Evolutionary conservation across 2,797 vertebrate genomes (phyloP).

Genomic region (Carapus acus): DNA sequence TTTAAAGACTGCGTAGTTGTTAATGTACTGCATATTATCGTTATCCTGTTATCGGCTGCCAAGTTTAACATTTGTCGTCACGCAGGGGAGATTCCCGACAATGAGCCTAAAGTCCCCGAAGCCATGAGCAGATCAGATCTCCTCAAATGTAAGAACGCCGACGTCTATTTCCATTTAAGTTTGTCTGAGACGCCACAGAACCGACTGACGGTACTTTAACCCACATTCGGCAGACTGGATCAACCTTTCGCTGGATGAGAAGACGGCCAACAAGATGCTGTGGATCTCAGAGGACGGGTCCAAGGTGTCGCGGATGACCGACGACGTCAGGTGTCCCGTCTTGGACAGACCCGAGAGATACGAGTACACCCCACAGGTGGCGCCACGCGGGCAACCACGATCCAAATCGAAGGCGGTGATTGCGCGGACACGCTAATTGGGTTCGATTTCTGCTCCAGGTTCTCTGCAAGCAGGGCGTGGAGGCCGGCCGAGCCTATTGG

Average conservation of each 20-base stretch:
- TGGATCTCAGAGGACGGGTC: slow-evolving; percentile 54
- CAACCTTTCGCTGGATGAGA: slow-evolving; percentile 56
- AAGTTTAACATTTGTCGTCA: slow-evolving; percentile 1
- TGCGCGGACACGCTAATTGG: background rate
- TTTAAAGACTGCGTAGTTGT: too few relatives aligned
- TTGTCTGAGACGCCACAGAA: too few relatives aligned
- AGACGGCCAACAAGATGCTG: slow-evolving; percentile 60
- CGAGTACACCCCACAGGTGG: slow-evolving; percentile 53
- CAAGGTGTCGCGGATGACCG: slow-evolving; percentile 57
- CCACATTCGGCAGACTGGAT: slow-evolving; percentile 41
- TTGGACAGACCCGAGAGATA: slow-evolving; percentile 60
- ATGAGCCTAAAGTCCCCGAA: slow-evolving; percentile 52
- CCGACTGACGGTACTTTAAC: background rate
- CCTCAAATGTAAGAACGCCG: slow-evolving; percentile 46
- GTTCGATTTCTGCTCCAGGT: slow-evolving; percentile 23
- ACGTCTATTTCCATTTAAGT: too few relatives aligned
- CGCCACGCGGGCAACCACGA: background rate
- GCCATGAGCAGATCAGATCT: slow-evolving; percentile 58
- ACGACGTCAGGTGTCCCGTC: slow-evolving; percentile 53
- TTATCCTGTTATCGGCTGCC: background rate
- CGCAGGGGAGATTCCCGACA: slow-evolving; percentile 42
- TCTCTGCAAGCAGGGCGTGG: slow-evolving; percentile 53
- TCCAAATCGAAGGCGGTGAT: background rate
- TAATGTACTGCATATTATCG: background rate
- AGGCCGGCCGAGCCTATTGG: slow-evolving; percentile 55